These are phyloP conservation scores for Subacronicta megacephala DNA, from an alignment of 2,888 invertebrate genomes.

Conservation along the genomic window DNA sequence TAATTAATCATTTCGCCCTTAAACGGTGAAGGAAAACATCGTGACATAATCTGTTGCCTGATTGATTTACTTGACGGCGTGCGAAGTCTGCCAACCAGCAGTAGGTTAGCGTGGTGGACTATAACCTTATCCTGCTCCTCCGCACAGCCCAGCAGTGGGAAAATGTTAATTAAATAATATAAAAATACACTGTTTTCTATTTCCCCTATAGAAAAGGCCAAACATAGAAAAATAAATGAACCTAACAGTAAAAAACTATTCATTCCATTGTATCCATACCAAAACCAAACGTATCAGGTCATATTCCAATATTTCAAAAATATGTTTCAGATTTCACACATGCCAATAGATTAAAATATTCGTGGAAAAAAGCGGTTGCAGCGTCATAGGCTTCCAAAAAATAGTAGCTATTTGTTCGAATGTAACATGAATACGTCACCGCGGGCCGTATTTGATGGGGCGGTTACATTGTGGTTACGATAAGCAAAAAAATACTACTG, in stretches of 20 bases:
- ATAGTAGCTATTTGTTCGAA: constrained; percentile 39
- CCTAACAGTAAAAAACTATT: neutral
- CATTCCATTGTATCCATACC: constrained; percentile 7
- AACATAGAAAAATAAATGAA: too few species aligned
- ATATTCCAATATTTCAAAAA: constrained; percentile 19
- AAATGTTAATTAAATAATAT: too few species aligned
- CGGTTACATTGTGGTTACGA: constrained; percentile 36
- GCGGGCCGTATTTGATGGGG: constrained; percentile 38
- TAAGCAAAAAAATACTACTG: constrained; percentile 31
- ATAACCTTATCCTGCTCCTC: too few species aligned
- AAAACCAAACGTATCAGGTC: constrained; percentile 5
- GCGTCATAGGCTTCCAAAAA: constrained; percentile 36
- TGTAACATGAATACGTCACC: constrained; percentile 35
- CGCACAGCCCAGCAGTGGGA: too few species aligned
- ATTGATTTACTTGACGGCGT: too few species aligned
- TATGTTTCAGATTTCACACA: constrained; percentile 16
- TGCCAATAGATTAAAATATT: constrained; percentile 29
- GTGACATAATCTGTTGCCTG: too few species aligned
- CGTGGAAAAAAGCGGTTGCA: constrained; percentile 17
- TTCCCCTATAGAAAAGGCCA: too few species aligned
- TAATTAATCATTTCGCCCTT: too few species aligned
- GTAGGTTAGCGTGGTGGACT: too few species aligned
- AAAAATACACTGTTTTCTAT: too few species aligned
- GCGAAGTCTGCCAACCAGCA: too few species aligned
- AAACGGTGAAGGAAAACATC: too few species aligned